These are phyloP conservation scores for Agrotis segetum DNA, from an alignment of 2,888 invertebrate species.

Conservation along the genomic window DNA sequence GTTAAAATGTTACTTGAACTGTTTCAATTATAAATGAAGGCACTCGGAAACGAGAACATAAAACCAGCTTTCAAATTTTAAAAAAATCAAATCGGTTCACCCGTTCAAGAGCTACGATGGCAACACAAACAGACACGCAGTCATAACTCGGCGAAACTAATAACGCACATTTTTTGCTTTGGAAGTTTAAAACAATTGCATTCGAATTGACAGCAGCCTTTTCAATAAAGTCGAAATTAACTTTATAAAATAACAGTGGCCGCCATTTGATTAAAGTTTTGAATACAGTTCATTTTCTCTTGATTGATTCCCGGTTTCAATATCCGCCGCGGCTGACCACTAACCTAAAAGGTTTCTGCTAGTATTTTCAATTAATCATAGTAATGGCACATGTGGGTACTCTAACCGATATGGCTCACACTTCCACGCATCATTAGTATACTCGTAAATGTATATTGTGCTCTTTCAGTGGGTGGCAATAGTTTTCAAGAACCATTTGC, in stretches of 20 bases:
- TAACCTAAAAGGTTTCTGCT: conserved; percentile 24
- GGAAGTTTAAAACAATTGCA: neutral
- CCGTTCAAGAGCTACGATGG: too few species aligned
- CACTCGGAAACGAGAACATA: neutral
- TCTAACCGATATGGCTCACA: conserved; percentile 46
- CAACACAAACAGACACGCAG: neutral
- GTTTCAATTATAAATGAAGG: neutral
- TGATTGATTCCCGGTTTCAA: conserved; percentile 16
- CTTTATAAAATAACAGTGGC: neutral
- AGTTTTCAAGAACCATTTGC: neutral
- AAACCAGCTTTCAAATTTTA: too few species aligned
- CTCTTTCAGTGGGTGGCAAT: neutral
- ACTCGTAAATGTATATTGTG: neutral
- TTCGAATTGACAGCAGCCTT: too few species aligned
- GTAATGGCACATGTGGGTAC: conserved; percentile 35
- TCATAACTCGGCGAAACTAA: too few species aligned
- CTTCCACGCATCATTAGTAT: conserved; percentile 22
- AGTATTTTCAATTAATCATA: conserved; percentile 53
- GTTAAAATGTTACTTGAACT: neutral
- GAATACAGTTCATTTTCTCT: neutral
- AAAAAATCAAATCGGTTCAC: neutral
- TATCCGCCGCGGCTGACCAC: conserved; percentile 15
- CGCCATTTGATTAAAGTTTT: neutral
- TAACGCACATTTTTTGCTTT: too few species aligned
- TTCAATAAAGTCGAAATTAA: neutral